Percentiles rank a stretch among this genome's conserved stretches.
phyloP scores from a whole-genome alignment of 2,888 invertebrate genomes.

The Cerceris rybyensis region DNA sequence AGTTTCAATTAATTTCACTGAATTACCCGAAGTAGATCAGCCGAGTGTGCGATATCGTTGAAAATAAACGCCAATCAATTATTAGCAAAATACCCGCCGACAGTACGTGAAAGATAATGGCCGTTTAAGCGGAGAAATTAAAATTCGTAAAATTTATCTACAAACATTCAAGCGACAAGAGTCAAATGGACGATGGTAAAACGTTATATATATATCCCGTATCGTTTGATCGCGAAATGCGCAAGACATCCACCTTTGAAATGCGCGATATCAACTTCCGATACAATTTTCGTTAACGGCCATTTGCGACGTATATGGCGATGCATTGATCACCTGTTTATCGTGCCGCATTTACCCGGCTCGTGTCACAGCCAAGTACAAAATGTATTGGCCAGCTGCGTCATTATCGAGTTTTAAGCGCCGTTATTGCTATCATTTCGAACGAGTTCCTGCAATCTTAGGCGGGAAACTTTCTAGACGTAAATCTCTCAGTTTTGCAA shows the following conservation, averaged over 20 bases:
- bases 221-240: background rate
- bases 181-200: background rate
- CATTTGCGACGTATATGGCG: constrained; percentile 4
- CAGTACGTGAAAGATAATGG: background rate
- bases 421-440: too few relatives aligned
- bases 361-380: constrained; percentile 1
- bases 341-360: constrained; percentile 17
- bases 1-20: background rate
- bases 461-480: too few relatives aligned
- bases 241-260: background rate
- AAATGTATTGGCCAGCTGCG: constrained; percentile 19
- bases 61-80: background rate
- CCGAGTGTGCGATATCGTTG: background rate
- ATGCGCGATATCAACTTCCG: constrained; percentile 4
- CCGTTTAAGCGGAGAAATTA: background rate
- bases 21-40: background rate
- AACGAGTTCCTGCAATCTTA: too few relatives aligned
- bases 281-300: constrained; percentile 6
- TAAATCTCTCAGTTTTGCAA: too few relatives aligned
- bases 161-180: constrained; percentile 19
- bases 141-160: background rate
- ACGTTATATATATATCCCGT: background rate
- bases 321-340: constrained; percentile 35
- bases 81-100: background rate
- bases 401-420: constrained; percentile 16